Evolutionary conservation across 1,140 invertebrate genomes (phyloP).

Genomic region (Drosophila pachea): DNA sequence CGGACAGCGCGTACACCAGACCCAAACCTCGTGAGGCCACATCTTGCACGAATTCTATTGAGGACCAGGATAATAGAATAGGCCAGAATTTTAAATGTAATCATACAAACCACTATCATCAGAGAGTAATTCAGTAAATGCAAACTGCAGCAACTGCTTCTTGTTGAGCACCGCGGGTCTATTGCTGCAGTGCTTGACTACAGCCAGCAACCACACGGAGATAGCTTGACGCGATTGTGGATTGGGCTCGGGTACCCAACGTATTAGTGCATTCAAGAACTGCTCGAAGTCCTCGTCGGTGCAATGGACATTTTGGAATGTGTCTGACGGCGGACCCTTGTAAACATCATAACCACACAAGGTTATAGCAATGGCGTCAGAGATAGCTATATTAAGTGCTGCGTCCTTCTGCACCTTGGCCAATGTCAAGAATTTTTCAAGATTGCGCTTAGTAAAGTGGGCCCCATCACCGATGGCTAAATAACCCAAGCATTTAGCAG

Average conservation of each 20-base stretch:
- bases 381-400: constrained; percentile 77
- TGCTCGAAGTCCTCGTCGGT: constrained; percentile 83
- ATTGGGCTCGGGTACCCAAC: constrained; percentile 85
- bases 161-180: constrained; percentile 84
- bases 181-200: constrained; percentile 89
- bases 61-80: neutral
- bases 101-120: constrained; percentile 90
- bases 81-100: neutral
- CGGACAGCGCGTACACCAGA: constrained; percentile 90
- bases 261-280: constrained; percentile 86
- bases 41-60: constrained; percentile 91
- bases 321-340: constrained; percentile 81
- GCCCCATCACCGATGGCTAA: constrained; percentile 77
- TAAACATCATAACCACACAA: constrained; percentile 80
- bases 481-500: constrained; percentile 73
- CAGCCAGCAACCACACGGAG: constrained; percentile 88
- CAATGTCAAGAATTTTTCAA: constrained; percentile 70
- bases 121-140: constrained; percentile 92
- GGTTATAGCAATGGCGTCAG: constrained; percentile 74
- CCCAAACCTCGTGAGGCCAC: constrained; percentile 94
- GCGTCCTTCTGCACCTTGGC: constrained; percentile 75
- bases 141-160: constrained; percentile 86
- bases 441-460: constrained; percentile 69
- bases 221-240: constrained; percentile 89
- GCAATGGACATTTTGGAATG: constrained; percentile 79